A percentile compares a stretch with the other conserved stretches of the same genome.
phyloP scores from a whole-genome alignment of 1,140 invertebrate species.

The Sesamia nonagrioides region DNA sequence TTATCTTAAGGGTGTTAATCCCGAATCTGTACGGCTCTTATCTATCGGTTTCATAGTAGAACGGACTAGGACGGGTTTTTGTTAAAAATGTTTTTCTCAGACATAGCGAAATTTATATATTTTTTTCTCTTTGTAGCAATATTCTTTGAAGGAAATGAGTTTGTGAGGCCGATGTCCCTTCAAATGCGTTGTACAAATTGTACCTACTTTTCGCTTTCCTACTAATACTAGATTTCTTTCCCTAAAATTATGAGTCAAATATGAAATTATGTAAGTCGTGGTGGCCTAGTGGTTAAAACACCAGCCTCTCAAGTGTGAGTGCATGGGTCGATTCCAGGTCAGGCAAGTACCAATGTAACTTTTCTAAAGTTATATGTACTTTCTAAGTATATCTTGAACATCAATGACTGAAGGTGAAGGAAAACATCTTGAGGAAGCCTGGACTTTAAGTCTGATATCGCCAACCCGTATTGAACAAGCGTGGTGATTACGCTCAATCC shows the following conservation, averaged over 20 bases:
- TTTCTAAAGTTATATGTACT: no score
- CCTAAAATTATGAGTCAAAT: not conserved
- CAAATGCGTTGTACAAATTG: constrained; percentile 20
- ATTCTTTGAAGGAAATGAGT: constrained; percentile 38
- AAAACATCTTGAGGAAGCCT: no score
- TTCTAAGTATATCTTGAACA: no score
- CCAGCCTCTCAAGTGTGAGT: no score
- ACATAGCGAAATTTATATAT: constrained; percentile 35
- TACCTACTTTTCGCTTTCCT: constrained; percentile 10
- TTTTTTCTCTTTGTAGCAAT: constrained; percentile 29
- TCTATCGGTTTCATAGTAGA: constrained; percentile 50
- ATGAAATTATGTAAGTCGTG: no score
- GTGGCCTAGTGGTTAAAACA: no score
- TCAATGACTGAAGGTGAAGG: no score
- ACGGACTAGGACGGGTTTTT: constrained; percentile 16
- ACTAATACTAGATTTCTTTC: not conserved
- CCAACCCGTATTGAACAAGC: no score
- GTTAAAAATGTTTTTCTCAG: constrained; percentile 30
- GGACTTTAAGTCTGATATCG: no score
- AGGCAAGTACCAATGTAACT: no score
- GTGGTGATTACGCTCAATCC: no score
- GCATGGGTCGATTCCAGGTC: no score
- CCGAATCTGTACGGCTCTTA: constrained; percentile 51
- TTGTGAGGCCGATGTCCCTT: not conserved
- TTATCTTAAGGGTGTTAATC: constrained; percentile 58